A percentile compares a stretch with the other conserved stretches of the same genome.
These are phyloP conservation scores for Aradophagus sp. DNA, from an alignment of 1,140 invertebrate species.

Conservation along the genomic window DNA sequence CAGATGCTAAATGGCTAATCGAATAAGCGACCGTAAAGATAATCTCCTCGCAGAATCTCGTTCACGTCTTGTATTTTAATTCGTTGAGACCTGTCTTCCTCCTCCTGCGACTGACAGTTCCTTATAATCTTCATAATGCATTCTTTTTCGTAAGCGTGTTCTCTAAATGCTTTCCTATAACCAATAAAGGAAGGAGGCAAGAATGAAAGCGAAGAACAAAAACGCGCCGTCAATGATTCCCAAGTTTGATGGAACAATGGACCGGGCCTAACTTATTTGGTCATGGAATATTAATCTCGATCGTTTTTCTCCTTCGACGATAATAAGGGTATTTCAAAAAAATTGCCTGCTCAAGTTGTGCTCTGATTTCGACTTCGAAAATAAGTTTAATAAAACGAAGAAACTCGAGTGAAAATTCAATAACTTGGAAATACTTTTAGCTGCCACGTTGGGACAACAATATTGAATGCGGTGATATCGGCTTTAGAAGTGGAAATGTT, in stretches of 20 bases:
- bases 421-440: too few species aligned
- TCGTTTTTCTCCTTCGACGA: too few species aligned
- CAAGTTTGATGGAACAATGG: constrained; percentile 31
- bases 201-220: constrained; percentile 28
- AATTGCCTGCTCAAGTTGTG: too few species aligned
- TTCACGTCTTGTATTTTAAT: constrained; percentile 59
- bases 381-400: too few species aligned
- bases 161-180: constrained; percentile 49
- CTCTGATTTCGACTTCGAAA: too few species aligned
- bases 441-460: too few species aligned
- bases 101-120: constrained; percentile 57
- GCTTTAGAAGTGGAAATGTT: too few species aligned
- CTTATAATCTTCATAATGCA: constrained; percentile 62
- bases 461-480: too few species aligned
- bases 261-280: constrained; percentile 34
- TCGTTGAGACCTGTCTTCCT: constrained; percentile 47
- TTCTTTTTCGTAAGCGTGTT: constrained; percentile 54
- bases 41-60: constrained; percentile 56
- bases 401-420: too few species aligned
- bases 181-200: constrained; percentile 27
- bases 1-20: constrained; percentile 60
- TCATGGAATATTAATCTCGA: constrained; percentile 47
- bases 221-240: constrained; percentile 37
- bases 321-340: too few species aligned
- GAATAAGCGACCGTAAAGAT: constrained; percentile 59